phyloP scores from a whole-genome alignment of 2,113 vertebrate species.

The Hippolais icterina region DNA sequence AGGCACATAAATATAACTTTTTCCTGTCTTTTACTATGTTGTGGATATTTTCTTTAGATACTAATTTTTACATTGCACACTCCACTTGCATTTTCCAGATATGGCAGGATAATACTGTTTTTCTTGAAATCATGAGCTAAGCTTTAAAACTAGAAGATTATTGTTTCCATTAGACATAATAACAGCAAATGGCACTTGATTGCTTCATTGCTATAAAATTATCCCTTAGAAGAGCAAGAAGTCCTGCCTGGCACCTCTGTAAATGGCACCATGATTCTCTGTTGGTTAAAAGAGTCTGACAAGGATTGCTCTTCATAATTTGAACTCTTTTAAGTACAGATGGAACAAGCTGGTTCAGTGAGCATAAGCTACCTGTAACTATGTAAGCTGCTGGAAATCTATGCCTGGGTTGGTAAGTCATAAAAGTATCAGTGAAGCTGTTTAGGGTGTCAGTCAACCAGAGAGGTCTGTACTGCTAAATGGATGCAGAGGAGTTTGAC shows the following conservation, averaged over 20 bases:
- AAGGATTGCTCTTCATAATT: neutral
- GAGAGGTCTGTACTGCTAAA: neutral
- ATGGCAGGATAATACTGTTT: neutral
- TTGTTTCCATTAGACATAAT: neutral
- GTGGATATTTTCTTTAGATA: neutral
- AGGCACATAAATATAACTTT: neutral
- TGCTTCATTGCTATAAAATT: neutral
- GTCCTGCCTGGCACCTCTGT: neutral
- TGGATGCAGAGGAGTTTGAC: neutral
- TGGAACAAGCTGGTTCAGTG: neutral
- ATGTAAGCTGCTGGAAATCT: neutral
- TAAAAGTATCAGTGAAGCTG: neutral
- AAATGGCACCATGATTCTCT: neutral
- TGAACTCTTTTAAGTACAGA: neutral
- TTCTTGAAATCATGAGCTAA: neutral
- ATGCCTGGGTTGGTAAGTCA: neutral
- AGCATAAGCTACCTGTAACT: neutral
- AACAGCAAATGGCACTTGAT: rapidly evolving
- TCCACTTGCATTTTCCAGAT: neutral
- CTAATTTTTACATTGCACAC: neutral
- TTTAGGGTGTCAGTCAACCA: neutral
- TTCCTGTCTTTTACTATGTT: neutral
- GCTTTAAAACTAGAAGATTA: neutral
- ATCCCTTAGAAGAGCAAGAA: neutral
- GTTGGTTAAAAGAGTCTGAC: neutral